These are phyloP conservation scores for Syrrhaptes paradoxus DNA, from an alignment of 2,113 vertebrate species.

Conservation along the genomic window DNA sequence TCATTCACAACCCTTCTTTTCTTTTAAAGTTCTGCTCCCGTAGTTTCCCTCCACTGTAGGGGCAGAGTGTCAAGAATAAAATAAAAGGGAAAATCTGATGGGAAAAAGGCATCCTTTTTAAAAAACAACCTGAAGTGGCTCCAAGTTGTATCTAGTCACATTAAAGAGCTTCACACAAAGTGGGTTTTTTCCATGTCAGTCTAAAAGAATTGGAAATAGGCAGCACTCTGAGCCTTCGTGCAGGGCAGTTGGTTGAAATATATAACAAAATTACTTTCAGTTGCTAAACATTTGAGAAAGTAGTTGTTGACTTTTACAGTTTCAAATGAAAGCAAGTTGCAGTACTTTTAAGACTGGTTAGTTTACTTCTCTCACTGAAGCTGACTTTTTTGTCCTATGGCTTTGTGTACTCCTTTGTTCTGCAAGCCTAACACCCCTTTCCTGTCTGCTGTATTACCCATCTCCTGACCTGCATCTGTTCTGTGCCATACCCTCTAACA, in stretches of 20 bases:
- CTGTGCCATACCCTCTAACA: background rate
- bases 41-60: background rate
- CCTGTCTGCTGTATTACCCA: background rate
- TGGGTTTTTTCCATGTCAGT: background rate
- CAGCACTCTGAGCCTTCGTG: background rate
- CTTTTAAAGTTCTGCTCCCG: background rate
- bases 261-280: background rate
- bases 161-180: background rate
- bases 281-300: background rate
- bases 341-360: background rate
- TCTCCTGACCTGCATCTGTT: background rate
- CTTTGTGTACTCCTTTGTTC: background rate
- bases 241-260: fast-evolving
- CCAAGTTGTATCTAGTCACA: background rate
- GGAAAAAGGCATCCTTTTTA: background rate
- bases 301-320: background rate
- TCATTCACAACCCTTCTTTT: background rate
- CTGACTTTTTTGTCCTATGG: background rate
- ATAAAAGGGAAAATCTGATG: background rate
- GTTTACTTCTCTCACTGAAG: background rate
- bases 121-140: background rate
- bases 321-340: background rate
- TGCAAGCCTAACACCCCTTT: background rate
- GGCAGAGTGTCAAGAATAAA: background rate
- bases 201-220: background rate